Conservation (phyloP, 2,797 vertebrate genomes). For the Erithacus rubecula region DNA sequence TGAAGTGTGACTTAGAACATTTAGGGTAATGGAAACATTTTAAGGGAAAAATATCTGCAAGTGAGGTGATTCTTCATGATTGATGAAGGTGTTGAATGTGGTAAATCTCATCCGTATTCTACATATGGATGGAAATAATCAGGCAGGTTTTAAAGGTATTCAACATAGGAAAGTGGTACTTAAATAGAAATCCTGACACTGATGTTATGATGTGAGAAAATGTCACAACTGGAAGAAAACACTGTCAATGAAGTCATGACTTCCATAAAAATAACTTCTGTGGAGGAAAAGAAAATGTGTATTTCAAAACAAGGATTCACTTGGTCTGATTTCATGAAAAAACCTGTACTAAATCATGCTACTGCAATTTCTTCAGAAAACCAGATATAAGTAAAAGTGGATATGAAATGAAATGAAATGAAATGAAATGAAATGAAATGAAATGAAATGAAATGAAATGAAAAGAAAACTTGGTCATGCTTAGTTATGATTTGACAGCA, state of each 20-base stretch:
- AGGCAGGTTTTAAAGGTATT: neutral
- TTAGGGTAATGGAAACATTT: neutral
- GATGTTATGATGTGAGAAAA: neutral
- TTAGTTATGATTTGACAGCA: conserved; percentile 23
- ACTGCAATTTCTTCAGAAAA: neutral
- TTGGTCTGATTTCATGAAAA: neutral
- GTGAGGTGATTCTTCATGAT: neutral
- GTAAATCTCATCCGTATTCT: neutral
- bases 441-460: neutral
- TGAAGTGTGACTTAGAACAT: neutral
- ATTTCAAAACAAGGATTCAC: neutral
- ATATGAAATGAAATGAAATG: neutral
- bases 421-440: neutral
- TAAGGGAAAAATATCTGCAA: neutral
- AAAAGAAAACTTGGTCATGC: neutral
- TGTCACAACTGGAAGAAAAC: neutral
- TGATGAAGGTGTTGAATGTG: neutral
- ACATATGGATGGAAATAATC: neutral
- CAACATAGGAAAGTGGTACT: neutral
- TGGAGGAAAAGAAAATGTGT: fast-evolving
- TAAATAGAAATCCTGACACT: neutral
- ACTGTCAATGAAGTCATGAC: neutral
- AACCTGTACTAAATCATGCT: neutral
- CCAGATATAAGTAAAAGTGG: neutral
- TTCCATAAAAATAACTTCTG: neutral